Conservation (phyloP, 2,888 invertebrate genomes). For the Cantharis lateralis region DNA sequence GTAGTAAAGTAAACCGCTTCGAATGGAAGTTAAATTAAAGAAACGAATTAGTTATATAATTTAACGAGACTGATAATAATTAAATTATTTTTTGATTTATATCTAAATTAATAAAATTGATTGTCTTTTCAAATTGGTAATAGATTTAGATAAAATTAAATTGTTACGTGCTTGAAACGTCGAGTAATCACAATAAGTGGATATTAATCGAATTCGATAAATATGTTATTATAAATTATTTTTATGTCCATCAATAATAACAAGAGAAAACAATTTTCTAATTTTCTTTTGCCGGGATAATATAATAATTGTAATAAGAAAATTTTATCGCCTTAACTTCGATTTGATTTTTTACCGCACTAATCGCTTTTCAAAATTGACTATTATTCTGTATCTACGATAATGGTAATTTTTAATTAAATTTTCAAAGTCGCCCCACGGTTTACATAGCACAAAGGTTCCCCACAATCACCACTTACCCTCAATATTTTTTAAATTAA, state of each 20-base stretch:
- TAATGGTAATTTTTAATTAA: neutral
- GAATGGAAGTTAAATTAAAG: neutral
- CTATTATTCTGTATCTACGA: neutral
- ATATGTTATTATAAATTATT: slow-evolving; percentile 2
- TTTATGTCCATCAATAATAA: slow-evolving; percentile 1
- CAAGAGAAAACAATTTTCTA: neutral
- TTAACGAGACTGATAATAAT: neutral
- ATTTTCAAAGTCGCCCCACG: neutral
- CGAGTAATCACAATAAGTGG: slow-evolving; percentile 1
- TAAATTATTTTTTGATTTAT: neutral
- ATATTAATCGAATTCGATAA: slow-evolving; percentile 3
- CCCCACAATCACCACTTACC: neutral
- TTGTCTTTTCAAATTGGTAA: slow-evolving; percentile 3
- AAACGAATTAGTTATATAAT: neutral
- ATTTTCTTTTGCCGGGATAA: neutral
- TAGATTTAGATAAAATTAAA: slow-evolving; percentile 5
- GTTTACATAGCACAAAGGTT: neutral
- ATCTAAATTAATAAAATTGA: slow-evolving; percentile 5
- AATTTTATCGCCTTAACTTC: neutral
- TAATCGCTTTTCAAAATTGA: neutral
- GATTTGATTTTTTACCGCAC: neutral
- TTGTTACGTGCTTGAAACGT: slow-evolving; percentile 1
- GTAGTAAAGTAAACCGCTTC: neutral
- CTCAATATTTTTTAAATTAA: neutral
- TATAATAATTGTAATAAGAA: neutral